These are phyloP conservation scores for Apostichopus californicus DNA, from an alignment of 35 echinoderm and acorn worm species.

Conservation along the genomic window DNA sequence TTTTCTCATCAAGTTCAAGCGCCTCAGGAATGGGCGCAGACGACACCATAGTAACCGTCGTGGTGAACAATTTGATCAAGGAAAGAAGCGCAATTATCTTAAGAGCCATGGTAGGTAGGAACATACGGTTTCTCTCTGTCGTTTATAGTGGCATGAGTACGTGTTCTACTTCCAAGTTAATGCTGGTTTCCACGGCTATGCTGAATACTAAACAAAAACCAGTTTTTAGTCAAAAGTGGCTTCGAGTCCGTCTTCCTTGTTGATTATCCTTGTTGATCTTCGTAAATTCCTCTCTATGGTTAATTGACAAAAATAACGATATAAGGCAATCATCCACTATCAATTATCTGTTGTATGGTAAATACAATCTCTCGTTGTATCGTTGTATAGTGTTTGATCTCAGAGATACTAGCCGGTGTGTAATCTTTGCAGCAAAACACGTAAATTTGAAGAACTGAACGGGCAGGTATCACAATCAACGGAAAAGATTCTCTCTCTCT, in stretches of 20 bases:
- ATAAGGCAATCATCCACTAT: no score
- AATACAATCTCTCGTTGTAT: no score
- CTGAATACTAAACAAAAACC: not conserved
- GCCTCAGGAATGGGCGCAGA: not conserved
- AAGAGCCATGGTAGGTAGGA: not conserved
- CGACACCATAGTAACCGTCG: not conserved
- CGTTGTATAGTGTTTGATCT: no score
- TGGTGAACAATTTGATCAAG: not conserved
- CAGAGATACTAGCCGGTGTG: no score
- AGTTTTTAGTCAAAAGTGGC: not conserved
- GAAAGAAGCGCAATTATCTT: not conserved
- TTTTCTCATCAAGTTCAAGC: not conserved
- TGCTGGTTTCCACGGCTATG: not conserved
- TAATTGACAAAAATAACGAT: not conserved
- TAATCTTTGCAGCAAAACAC: no score
- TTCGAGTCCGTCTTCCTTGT: not conserved
- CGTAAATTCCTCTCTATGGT: not conserved
- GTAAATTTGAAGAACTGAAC: no score
- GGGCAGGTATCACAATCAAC: no score
- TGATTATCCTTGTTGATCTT: not conserved
- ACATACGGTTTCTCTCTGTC: not conserved
- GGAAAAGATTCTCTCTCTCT: no score
- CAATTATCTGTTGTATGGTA: no score
- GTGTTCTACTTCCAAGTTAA: not conserved
- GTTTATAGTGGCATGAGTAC: not conserved